A percentile compares a stretch with the other conserved stretches of the same genome.
Evolutionary conservation across 2,113 vertebrate genomes (phyloP).

Genomic region (Sminthopsis crassicaudata): DNA sequence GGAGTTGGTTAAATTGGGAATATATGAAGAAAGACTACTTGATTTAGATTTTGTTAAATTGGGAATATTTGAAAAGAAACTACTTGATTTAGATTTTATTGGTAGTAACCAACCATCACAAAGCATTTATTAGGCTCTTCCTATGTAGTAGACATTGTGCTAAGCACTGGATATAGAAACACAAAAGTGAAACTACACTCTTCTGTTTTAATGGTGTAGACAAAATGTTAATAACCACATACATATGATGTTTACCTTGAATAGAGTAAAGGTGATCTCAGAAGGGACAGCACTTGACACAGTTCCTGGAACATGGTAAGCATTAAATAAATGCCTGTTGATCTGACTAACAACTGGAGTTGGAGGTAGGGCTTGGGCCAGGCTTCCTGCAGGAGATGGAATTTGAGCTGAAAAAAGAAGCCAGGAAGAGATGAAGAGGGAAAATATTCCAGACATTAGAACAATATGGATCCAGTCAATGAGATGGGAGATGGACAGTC

Average conservation of each 20-base stretch:
- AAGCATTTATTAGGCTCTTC: neutral
- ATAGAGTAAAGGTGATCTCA: neutral
- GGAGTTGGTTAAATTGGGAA: neutral
- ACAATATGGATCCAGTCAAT: accelerated
- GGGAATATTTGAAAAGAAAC: neutral
- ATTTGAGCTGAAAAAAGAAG: neutral
- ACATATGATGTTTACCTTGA: neutral
- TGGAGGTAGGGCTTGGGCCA: neutral
- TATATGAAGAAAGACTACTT: neutral
- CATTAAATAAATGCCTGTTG: neutral
- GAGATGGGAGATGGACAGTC: neutral
- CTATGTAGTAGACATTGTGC: neutral
- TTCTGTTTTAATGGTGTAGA: neutral
- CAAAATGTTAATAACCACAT: neutral
- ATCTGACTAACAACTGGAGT: neutral
- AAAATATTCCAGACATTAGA: neutral
- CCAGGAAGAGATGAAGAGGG: neutral
- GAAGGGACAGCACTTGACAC: neutral
- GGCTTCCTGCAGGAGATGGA: neutral
- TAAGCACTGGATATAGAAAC: neutral
- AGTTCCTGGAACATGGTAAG: neutral
- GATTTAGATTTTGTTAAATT: neutral
- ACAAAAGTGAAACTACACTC: neutral
- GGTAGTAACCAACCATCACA: neutral
- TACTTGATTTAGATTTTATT: neutral